Percentiles rank a stretch among this genome's conserved stretches.
Conservation (phyloP, 2,888 invertebrate species). For the Augiades crinisus region DNA sequence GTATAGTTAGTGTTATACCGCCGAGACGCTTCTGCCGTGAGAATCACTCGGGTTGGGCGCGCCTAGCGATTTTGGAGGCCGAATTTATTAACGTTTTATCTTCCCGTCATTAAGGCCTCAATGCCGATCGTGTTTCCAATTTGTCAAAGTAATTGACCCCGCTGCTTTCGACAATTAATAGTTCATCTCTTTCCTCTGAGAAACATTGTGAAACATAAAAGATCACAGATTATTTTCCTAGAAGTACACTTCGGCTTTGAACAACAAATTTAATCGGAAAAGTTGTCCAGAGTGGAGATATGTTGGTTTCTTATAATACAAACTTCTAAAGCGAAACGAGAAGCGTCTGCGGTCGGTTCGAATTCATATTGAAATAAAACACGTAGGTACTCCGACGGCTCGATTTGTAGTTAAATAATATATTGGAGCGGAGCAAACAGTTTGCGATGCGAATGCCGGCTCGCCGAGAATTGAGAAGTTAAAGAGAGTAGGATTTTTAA, state of each 20-base stretch:
- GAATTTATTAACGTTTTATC: slow-evolving; percentile 15
- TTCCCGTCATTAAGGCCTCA: slow-evolving; percentile 1
- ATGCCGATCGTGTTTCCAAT: slow-evolving; percentile 6
- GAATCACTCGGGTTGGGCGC: slow-evolving; percentile 18
- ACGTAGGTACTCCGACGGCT: slow-evolving; percentile 2
- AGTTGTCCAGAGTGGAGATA: neutral
- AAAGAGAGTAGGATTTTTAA: slow-evolving; percentile 38
- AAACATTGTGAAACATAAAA: too few species aligned
- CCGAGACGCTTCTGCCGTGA: slow-evolving; percentile 22
- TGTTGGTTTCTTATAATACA: slow-evolving; percentile 1
- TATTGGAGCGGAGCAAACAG: slow-evolving; percentile 46
- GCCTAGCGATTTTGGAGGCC: neutral
- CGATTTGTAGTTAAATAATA: slow-evolving; percentile 47
- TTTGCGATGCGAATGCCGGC: slow-evolving; percentile 42
- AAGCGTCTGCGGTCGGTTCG: slow-evolving; percentile 4
- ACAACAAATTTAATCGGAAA: slow-evolving; percentile 12
- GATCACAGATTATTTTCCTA: too few species aligned
- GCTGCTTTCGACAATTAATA: neutral
- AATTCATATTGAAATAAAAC: slow-evolving; percentile 12
- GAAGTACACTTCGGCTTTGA: too few species aligned
- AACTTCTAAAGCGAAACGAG: slow-evolving; percentile 12
- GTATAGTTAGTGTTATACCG: slow-evolving; percentile 33
- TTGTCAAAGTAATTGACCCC: slow-evolving; percentile 11
- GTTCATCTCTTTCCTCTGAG: too few species aligned
- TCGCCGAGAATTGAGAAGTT: slow-evolving; percentile 57